Conservation (phyloP, 1,140 invertebrate genomes). For the Harlomillsia oculata region DNA sequence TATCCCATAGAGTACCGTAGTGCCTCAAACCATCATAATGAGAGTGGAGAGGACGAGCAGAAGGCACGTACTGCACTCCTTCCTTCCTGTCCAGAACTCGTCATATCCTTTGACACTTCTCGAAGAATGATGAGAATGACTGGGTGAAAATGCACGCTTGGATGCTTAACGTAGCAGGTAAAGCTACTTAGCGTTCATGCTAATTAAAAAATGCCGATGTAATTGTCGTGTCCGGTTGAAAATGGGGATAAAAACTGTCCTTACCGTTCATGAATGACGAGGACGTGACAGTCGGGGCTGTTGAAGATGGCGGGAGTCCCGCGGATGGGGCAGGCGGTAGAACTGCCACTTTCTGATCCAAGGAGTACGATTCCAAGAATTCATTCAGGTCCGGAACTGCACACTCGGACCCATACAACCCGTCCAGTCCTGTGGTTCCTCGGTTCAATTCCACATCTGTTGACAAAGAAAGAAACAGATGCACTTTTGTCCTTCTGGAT, state of each 20-base stretch:
- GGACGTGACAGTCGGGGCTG: conserved; percentile 25
- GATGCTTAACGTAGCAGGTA: no score
- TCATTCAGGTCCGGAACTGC: conserved; percentile 61
- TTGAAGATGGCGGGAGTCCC: conserved; percentile 34
- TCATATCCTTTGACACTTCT: no score
- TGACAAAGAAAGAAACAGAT: background rate
- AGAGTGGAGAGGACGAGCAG: no score
- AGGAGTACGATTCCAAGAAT: conserved; percentile 52
- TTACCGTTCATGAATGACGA: conserved; percentile 34
- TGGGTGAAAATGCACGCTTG: no score
- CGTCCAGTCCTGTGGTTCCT: conserved; percentile 35
- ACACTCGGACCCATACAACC: conserved; percentile 64
- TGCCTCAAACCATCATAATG: no score
- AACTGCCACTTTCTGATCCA: conserved; percentile 32
- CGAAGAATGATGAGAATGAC: no score
- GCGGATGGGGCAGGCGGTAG: conserved; percentile 26
- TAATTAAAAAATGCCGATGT: no score
- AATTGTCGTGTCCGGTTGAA: no score
- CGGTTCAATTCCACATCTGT: conserved; percentile 31
- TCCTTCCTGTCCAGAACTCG: conserved; percentile 20
- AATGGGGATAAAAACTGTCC: background rate
- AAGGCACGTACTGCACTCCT: conserved; percentile 18
- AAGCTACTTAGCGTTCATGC: no score
- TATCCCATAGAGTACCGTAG: no score
- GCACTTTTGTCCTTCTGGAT: no score